These are phyloP conservation scores for roundworm (Caenorhabditis elegans) DNA, from an alignment of 1,140 invertebrate species.

Conservation along the genomic window WBcel235 BX284605.5:7031001-7031500, in stretches of 20 bases:
- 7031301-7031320: not conserved
- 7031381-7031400: not conserved
- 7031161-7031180: not conserved
- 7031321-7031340: not conserved
- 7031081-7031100: not conserved
- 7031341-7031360: not conserved
- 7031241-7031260: too few relatives aligned
- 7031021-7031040: not conserved
- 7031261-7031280: not conserved
- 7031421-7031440: not conserved
- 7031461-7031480: conserved; percentile 16
- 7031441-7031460: not conserved
- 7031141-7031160: not conserved
- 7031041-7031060: not conserved
- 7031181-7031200: not conserved
- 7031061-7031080: not conserved
- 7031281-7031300: not conserved
- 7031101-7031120: not conserved
- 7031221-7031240: not conserved
- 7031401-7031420: not conserved
- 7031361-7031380: not conserved
- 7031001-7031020: not conserved
- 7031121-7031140: not conserved
- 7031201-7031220: not conserved
- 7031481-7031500: too few relatives aligned